Evolutionary conservation across 2,888 invertebrate genomes (phyloP), one percentile per base, ranked within the genome.

Genomic region (Hemicrepidius hirtus): DNA sequence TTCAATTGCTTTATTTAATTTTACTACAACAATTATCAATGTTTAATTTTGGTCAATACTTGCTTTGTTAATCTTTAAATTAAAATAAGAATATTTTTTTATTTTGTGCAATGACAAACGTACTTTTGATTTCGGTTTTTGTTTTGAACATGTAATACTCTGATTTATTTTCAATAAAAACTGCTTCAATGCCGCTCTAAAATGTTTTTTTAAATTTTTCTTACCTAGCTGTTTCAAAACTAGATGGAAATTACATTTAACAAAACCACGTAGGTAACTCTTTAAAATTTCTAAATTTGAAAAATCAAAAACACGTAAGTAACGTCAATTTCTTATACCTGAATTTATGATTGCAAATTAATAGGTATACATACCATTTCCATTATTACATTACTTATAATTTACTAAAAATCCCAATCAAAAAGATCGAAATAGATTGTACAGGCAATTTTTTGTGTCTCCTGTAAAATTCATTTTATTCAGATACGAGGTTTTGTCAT

Each of bases 41-140:
- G 37, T 37, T 37, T 37, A 37, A 37, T 37, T 37, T 37, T 37
- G 10, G n/a, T 37, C n/a, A n/a, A n/a, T 37, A 37, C 37, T 37
- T 3, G 37, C 10, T 37, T 37, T 37, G 37, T 37, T 37, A 2
- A 37, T 37, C 10, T 37, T 37, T 12, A 37, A 37, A 37, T 3
- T 37, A 37, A 10, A 37, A 37, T 37, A 37, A 37, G 37, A 37
- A 37, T 37, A 4, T 37, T 37, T 10, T 9, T 37, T 37, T 37
- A 37, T 37, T 37, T 37, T 37, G 37, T 37, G n/a, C 37, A 37
- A 37, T 37, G 37, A 37, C 5, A 37, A 37, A 37, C 2, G 37
- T 37, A 37, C 37, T 37, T 37, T 37, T 37, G 3, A 37, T 37
- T 37, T 37, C 9, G n/a, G 3, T 37, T 37, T 37, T 2, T 37